phyloP scores from a whole-genome alignment of 2,113 vertebrate species.

The Amphiprion percula region DNA sequence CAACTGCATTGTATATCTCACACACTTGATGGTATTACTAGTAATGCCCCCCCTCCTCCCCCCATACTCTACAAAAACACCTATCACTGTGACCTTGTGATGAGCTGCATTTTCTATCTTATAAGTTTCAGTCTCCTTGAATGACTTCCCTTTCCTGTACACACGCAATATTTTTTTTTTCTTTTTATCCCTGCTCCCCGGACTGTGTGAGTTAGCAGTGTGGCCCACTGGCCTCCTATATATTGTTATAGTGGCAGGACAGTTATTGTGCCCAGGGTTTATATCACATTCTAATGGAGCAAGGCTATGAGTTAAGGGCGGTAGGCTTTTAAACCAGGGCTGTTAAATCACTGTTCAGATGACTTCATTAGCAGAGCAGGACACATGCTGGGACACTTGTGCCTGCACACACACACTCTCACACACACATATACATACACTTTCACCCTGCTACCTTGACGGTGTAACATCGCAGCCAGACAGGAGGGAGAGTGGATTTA shows the following conservation, averaged over 20 bases:
- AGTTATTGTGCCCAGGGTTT: conserved; percentile 81
- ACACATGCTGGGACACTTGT: conserved; percentile 77
- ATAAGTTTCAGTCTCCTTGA: conserved; percentile 76
- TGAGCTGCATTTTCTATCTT: conserved; percentile 37
- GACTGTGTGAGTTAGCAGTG: conserved; percentile 63
- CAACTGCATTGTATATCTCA: conserved; percentile 19
- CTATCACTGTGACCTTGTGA: conserved; percentile 46
- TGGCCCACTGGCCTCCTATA: conserved; percentile 78
- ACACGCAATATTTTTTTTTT: conserved; percentile 51
- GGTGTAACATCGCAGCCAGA: conserved; percentile 63
- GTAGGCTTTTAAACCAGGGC: conserved; percentile 78
- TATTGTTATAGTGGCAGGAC: conserved; percentile 80
- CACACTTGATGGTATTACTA: conserved; percentile 32
- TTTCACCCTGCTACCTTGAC: conserved; percentile 75
- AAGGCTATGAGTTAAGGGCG: conserved; percentile 81
- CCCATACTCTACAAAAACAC: conserved; percentile 27
- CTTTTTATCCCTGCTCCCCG: conserved; percentile 23
- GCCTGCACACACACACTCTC: conserved; percentile 43
- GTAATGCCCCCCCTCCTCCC: conserved; percentile 13
- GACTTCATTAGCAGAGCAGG: conserved; percentile 84
- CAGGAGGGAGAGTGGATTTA: conserved; percentile 80
- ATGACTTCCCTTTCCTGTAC: conserved; percentile 61
- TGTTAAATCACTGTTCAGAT: conserved; percentile 83
- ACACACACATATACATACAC: conserved; percentile 36
- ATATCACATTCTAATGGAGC: conserved; percentile 84